Evolutionary conservation across 2,888 invertebrate species (phyloP).

Genomic region (Ectropis crepuscularia): DNA sequence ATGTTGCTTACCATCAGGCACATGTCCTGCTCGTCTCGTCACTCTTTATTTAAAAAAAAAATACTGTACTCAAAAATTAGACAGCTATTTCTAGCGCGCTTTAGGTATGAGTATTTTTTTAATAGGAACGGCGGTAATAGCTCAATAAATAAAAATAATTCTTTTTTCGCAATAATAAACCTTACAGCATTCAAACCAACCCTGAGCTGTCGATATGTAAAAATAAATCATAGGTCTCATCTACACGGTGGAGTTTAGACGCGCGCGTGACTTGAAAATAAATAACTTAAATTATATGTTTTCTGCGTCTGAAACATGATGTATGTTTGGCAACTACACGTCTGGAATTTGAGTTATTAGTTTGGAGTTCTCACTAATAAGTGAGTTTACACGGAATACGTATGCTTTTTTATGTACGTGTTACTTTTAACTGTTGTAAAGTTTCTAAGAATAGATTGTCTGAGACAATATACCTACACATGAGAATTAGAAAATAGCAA

Average conservation of each 20-base stretch:
- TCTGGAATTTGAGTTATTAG: slow-evolving; percentile 28
- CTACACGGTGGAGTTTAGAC: slow-evolving; percentile 25
- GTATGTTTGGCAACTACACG: slow-evolving; percentile 19
- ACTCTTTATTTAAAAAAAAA: no score
- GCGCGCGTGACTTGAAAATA: slow-evolving; percentile 36
- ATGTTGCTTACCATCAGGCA: no score
- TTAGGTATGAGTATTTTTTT: no score
- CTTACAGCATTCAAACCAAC: slow-evolving; percentile 20
- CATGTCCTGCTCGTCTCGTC: no score
- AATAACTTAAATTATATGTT: slow-evolving; percentile 34
- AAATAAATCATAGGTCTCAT: slow-evolving; percentile 41
- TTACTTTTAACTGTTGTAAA: slow-evolving; percentile 1
- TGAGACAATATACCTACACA: neutral
- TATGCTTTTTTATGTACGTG: slow-evolving; percentile 12
- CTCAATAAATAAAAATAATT: neutral
- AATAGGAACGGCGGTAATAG: no score
- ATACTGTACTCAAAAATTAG: no score
- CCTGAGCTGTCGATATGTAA: slow-evolving; percentile 39
- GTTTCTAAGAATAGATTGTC: neutral
- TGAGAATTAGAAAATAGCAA: neutral
- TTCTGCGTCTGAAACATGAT: slow-evolving; percentile 9
- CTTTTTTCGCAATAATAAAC: slow-evolving; percentile 3
- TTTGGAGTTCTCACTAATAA: slow-evolving; percentile 12
- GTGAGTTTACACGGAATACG: slow-evolving; percentile 8
- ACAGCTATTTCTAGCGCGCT: no score